Conservation (phyloP, 2,888 invertebrate species). For the Molorchus minor region DNA sequence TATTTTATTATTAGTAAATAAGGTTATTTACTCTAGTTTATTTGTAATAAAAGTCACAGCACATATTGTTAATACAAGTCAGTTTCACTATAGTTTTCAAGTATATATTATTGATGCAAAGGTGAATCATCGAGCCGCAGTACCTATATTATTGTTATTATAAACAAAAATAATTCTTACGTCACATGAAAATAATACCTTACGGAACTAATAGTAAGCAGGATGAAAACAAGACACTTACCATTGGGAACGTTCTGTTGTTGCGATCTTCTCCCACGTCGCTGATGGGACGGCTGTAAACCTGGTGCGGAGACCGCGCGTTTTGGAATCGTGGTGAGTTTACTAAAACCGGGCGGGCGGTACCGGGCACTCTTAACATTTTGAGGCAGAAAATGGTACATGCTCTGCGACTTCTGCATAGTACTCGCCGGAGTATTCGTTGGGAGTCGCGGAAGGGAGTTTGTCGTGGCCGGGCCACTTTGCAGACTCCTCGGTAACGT, state of each 20-base stretch:
- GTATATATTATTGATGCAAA: not conserved
- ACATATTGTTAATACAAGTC: too few relatives aligned
- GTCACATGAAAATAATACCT: not conserved
- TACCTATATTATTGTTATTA: too few relatives aligned
- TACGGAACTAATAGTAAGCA: not conserved
- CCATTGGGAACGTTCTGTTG: conserved; percentile 64
- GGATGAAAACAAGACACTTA: conserved; percentile 61
- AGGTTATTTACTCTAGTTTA: conserved; percentile 3
- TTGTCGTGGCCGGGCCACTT: conserved; percentile 71
- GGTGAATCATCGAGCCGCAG: not conserved
- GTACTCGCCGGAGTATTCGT: conserved; percentile 64
- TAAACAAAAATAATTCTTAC: not conserved
- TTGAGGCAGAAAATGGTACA: conserved; percentile 67
- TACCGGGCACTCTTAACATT: conserved; percentile 88
- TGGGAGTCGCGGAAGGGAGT: conserved; percentile 81
- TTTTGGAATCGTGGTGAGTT: conserved; percentile 70
- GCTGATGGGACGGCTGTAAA: conserved; percentile 72
- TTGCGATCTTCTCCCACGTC: conserved; percentile 64
- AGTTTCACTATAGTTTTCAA: not conserved
- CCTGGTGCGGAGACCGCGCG: conserved; percentile 81
- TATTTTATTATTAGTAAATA: conserved; percentile 9
- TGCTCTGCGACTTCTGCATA: conserved; percentile 73
- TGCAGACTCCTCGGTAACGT: conserved; percentile 73
- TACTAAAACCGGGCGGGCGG: conserved; percentile 82
- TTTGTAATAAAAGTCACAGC: not conserved